These are phyloP conservation scores for Dioctria linearis DNA, from an alignment of 2,888 invertebrate genomes.

Conservation along the genomic window DNA sequence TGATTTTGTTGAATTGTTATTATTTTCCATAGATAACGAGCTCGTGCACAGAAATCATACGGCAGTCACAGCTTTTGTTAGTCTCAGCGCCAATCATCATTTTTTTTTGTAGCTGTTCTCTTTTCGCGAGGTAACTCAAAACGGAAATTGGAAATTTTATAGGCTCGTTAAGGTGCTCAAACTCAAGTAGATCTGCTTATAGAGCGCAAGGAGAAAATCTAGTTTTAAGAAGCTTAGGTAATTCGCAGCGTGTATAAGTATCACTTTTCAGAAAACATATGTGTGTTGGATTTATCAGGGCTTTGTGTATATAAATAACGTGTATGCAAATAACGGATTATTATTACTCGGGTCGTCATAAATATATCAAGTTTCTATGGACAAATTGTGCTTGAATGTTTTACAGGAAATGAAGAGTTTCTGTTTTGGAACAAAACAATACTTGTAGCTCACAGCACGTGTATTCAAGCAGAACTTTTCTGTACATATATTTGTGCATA, in stretches of 20 bases:
- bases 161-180: slow-evolving; percentile 27
- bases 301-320: not conserved
- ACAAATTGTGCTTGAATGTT: slow-evolving; percentile 15
- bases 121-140: slow-evolving; percentile 34
- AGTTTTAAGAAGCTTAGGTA: slow-evolving; percentile 39
- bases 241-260: slow-evolving; percentile 14
- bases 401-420: slow-evolving; percentile 21
- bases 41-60: slow-evolving; percentile 24
- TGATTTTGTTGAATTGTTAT: slow-evolving; percentile 30
- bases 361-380: slow-evolving; percentile 20
- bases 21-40: slow-evolving; percentile 25
- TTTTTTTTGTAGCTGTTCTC: not conserved
- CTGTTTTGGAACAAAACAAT: not conserved
- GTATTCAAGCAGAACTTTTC: not conserved
- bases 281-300: not conserved
- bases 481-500: not conserved
- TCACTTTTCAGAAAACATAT: slow-evolving; percentile 24
- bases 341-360: not conserved
- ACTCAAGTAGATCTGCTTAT: slow-evolving; percentile 29
- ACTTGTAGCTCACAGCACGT: not conserved
- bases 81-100: slow-evolving; percentile 1
- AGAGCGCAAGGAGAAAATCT: slow-evolving; percentile 12
- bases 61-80: not conserved
- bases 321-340: slow-evolving; percentile 6
- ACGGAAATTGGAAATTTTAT: slow-evolving; percentile 50